Percentiles rank a stretch among this genome's conserved stretches.
Conservation (phyloP, 37 sponge, comb jelly and placozoan genomes). For the Geodia barretti region DNA sequence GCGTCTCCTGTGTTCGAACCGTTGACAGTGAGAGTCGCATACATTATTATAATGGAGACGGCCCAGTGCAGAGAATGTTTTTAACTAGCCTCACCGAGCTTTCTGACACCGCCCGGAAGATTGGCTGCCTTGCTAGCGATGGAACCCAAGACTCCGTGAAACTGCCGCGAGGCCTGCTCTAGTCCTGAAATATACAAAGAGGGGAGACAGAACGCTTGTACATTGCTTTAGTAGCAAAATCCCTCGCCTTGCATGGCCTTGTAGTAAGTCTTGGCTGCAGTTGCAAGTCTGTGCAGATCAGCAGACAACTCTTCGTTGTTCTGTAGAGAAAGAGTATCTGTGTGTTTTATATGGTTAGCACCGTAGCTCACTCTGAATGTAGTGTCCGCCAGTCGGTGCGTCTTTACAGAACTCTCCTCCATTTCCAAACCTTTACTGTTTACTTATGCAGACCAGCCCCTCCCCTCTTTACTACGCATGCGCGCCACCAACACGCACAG, state of each 20-base stretch:
- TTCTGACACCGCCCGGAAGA: constrained; percentile 67
- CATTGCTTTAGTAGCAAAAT: no score
- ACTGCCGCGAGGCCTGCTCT: constrained; percentile 23
- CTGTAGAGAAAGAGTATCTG: constrained; percentile 45
- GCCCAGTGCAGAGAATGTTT: background rate
- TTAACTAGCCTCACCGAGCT: constrained; percentile 35
- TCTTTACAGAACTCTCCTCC: constrained; percentile 38
- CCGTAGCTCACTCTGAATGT: constrained; percentile 59
- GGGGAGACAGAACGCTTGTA: background rate
- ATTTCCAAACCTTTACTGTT: background rate
- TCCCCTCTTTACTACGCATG: constrained; percentile 34
- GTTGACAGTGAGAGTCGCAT: background rate
- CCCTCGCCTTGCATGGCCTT: constrained; percentile 58
- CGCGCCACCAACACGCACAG: no score
- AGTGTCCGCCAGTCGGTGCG: constrained; percentile 63
- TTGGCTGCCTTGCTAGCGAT: constrained; percentile 58
- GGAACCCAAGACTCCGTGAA: constrained; percentile 31
- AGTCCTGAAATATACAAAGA: constrained; percentile 26
- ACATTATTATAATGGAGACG: no score
- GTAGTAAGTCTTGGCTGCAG: constrained; percentile 54
- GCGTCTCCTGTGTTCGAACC: constrained; percentile 22
- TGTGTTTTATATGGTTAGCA: background rate
- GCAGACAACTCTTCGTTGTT: constrained; percentile 56
- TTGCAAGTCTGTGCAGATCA: constrained; percentile 36
- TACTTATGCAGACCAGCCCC: constrained; percentile 17